phyloP scores from a whole-genome alignment of 2,888 invertebrate genomes.

The Petrolisthes manimaculis region DNA sequence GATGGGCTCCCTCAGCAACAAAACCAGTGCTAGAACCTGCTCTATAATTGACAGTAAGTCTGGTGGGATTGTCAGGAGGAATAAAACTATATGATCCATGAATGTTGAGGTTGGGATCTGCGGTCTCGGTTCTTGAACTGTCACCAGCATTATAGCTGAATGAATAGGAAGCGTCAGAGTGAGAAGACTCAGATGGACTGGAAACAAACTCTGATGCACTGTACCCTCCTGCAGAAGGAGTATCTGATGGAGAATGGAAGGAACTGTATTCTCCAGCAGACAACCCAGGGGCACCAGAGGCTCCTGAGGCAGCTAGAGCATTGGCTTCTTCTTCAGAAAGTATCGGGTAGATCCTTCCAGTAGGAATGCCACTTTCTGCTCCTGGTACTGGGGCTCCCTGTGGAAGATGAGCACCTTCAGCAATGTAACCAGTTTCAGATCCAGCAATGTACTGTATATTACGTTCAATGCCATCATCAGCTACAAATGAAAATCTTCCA shows the following conservation, averaged over 20 bases:
- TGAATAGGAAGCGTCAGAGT: conserved; percentile 49
- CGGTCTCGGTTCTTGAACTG: conserved; percentile 64
- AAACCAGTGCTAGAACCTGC: conserved; percentile 83
- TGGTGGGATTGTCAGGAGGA: conserved; percentile 75
- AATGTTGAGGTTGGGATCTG: conserved; percentile 62
- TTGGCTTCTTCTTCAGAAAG: not conserved
- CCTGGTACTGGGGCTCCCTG: conserved; percentile 49
- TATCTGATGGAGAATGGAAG: not conserved
- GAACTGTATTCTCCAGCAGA: not conserved
- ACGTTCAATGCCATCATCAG: conserved; percentile 14
- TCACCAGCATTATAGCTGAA: conserved; percentile 65
- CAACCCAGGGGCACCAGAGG: not conserved
- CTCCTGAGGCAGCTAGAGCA: not conserved
- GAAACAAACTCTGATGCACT: not conserved
- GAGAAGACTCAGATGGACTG: not conserved
- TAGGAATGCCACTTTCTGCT: not conserved
- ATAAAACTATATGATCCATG: conserved; percentile 66
- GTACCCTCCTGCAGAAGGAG: not conserved
- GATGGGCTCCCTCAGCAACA: conserved; percentile 76
- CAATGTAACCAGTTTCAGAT: conserved; percentile 61
- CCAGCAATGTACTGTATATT: conserved; percentile 64
- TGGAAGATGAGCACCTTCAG: conserved; percentile 54
- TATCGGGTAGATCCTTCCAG: not conserved
- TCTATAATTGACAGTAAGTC: conserved; percentile 81
- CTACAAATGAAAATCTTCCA: conserved; percentile 66